Conservation (phyloP, 2,113 vertebrate species). For the Martes martes region DNA sequence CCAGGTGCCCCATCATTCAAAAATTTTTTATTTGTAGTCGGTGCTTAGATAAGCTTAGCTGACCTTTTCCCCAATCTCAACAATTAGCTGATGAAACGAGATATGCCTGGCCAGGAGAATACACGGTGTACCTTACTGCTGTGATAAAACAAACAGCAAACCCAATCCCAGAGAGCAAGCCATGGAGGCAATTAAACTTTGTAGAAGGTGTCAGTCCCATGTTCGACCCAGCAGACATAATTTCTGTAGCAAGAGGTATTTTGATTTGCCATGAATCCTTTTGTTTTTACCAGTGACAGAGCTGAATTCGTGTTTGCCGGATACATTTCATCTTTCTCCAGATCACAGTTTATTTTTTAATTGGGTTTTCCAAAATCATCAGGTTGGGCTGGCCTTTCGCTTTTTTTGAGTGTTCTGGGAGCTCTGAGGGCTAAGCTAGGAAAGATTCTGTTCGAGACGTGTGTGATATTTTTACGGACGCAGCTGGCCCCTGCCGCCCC, state of each 20-base stretch:
- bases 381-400: not conserved
- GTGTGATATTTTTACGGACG: not conserved
- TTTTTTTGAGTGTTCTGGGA: not conserved
- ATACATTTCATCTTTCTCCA: not conserved
- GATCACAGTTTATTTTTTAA: not conserved
- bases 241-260: not conserved
- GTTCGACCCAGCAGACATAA: not conserved
- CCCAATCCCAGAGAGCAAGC: not conserved
- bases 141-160: not conserved
- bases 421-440: not conserved
- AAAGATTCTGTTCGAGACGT: not conserved
- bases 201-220: not conserved
- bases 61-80: conserved; percentile 38
- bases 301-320: not conserved
- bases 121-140: not conserved
- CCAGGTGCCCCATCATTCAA: not conserved
- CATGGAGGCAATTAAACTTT: not conserved
- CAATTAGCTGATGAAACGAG: not conserved
- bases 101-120: not conserved
- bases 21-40: not conserved
- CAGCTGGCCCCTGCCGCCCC: not conserved
- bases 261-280: not conserved
- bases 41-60: not conserved
- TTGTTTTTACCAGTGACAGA: not conserved
- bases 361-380: not conserved